Evolutionary conservation across 2,797 vertebrate species (phyloP), one percentile per base, ranked within the genome.

Genomic region (Pangasius mekongensis): DNA sequence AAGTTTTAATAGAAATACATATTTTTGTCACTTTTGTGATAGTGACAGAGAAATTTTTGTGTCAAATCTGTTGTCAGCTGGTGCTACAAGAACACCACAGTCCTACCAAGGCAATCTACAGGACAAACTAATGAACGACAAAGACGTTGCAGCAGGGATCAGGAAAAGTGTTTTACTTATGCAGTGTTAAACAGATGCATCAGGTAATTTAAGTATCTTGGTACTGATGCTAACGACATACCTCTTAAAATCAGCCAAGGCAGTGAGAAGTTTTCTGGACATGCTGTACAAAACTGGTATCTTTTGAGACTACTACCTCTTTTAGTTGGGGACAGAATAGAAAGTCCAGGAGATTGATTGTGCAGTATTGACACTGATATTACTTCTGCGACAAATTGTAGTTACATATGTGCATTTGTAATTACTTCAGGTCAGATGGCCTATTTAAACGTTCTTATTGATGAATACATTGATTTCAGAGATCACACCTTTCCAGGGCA

Each of bases 1-100:
- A 78, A 83, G 5, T 36, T 36, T 36, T 36, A 36, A 36, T 36
- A 36, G 36, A 36, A 36, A 2, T 36, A 36, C 36, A 36, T 36
- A 36, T 36, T 89, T 84, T 58, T 89, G 85, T 36, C 47, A 87
- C 56, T 89, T 60, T 78, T 87, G 86, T 87, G 43, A 87, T 5
- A 36, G 64, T 39, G 18, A 27, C 30, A 16, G 47, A 85, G 36
- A 71, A 52, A 71, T 71, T 66, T 56, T 84, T 43, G 39, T 84
- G 43, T 52, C 30, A 73, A n/a, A 47, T 56, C 66, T 67, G 33
- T 20, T 71, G 47, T 73, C 13, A 73, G 18, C 33, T 13, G 49
- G 2, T 52, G 11, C 49, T 52, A 13, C 49, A 52, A 52, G 43
- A 52, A 14, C 13, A 14, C 49, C 49, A 52, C 49, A 52, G 49